Base-by-base conservation (phyloP, 2,888 invertebrate genomes). In the Silvanus unidentatus region DNA sequence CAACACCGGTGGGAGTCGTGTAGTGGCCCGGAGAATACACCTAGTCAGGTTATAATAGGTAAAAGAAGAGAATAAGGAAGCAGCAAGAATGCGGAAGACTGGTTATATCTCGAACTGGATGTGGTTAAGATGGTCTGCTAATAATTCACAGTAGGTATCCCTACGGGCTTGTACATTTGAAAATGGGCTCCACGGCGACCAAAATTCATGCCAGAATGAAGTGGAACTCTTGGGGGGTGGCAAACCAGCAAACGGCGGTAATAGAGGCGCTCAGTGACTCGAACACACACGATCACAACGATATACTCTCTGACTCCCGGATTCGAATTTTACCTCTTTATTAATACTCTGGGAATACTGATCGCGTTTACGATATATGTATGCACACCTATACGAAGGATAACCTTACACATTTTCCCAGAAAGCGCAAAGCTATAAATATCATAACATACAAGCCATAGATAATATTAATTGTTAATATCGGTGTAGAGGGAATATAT, bases 91-190 rank as follows among this genome's bases (percentile, higher is more conserved):
- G n/a, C 44, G 41, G 44, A 38, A 42, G 40, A 40, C 37, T 11
- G 45, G 42, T 44, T 46, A 47, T 46, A 45, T 45, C 44, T 44
- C 45, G 45, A 12, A n/a, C n/a, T n/a, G n/a, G n/a, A 45, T 53
- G 52, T 45, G 51, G 49, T 52, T 46, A 50, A 52, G 51, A 44
- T 47, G 47, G 42, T 36, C 46, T 43, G 43, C 47, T 47, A 47
- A 47, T 47, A 47, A 47, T 47, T 47, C 47, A 47, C 47, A 15
- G 47, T 35, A 14, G 16, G 22, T 35, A 9, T 47, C 47, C 39
- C 47, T 15, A 35, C 13, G 43, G 47, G 43, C 47, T 43, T 47
- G 47, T 47, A 47, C 38, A 40, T 47, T 43, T 40, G 47, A 40
- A 47, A 43, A 47, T 47, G 39, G 43, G 43, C 43, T 47, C 47